phyloP scores from a whole-genome alignment of 2,888 invertebrate species.

The Drosophila flavopinicola region DNA sequence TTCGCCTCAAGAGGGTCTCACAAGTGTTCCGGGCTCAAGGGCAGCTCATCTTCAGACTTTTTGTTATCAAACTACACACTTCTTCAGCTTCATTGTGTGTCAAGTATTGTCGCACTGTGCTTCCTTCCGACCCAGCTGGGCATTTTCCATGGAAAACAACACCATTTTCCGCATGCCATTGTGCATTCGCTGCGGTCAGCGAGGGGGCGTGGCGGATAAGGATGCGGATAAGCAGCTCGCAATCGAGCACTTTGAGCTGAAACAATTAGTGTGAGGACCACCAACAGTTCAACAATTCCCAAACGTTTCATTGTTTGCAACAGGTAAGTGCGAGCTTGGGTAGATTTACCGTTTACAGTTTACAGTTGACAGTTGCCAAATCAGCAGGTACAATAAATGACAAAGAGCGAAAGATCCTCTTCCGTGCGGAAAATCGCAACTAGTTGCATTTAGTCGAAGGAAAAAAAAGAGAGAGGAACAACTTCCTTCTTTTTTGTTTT shows the following conservation, averaged over 20 bases:
- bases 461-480: background rate
- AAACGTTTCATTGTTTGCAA: constrained; percentile 40
- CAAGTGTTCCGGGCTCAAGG: background rate
- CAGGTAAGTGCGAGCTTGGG: constrained; percentile 28
- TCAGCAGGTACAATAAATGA: constrained; percentile 1
- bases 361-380: constrained; percentile 10
- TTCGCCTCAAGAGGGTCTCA: constrained; percentile 17
- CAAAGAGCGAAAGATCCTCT: constrained; percentile 2
- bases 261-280: constrained; percentile 50
- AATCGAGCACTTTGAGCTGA: constrained; percentile 28
- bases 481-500: constrained; percentile 71
- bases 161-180: constrained; percentile 17
- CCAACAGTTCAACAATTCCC: constrained; percentile 19
- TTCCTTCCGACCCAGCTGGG: constrained; percentile 44
- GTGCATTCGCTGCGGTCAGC: constrained; percentile 29
- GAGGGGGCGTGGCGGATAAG: constrained; percentile 22
- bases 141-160: constrained; percentile 37
- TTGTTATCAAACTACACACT: constrained; percentile 5
- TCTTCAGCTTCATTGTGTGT: constrained; percentile 5
- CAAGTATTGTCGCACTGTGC: constrained; percentile 25
- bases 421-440: no score
- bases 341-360: constrained; percentile 34
- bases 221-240: constrained; percentile 7
- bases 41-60: constrained; percentile 21
- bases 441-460: background rate